phyloP scores from a whole-genome alignment of 1,140 invertebrate species.

The Oscheius sp. region DNA sequence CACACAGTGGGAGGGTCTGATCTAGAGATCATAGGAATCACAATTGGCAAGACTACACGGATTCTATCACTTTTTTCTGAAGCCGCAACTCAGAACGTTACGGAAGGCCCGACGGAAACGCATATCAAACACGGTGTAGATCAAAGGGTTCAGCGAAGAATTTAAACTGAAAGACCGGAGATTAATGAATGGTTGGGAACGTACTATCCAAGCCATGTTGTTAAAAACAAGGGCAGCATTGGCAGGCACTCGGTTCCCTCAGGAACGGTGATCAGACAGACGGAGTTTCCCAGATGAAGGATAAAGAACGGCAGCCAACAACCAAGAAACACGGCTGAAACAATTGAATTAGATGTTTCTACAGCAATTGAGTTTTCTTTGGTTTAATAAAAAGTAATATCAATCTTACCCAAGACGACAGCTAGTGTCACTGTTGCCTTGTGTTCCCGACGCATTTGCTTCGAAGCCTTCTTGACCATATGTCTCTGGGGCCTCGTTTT shows the following conservation, averaged over 20 bases:
- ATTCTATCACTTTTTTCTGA: constrained; percentile 12
- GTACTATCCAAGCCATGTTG: constrained; percentile 99
- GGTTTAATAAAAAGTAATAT: not conserved
- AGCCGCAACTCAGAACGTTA: constrained; percentile 72
- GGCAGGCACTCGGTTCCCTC: constrained; percentile 73
- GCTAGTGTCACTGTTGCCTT: constrained; percentile 99
- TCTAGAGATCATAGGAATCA: not conserved
- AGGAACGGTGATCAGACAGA: constrained; percentile 79
- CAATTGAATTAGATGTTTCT: constrained; percentile 26
- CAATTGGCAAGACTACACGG: not conserved
- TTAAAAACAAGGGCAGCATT: constrained; percentile 83
- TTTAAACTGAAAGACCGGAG: constrained; percentile 69
- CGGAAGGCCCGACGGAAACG: constrained; percentile 98
- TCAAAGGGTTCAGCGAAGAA: constrained; percentile 92
- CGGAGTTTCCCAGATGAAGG: constrained; percentile 91
- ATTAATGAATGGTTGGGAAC: constrained; percentile 69
- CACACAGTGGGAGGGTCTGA: not conserved
- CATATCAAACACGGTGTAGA: constrained; percentile 98
- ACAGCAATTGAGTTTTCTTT: constrained; percentile 1
- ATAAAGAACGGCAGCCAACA: constrained; percentile 73
- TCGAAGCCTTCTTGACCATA: constrained; percentile 57
- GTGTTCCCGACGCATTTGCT: constrained; percentile 69
- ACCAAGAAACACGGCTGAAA: constrained; percentile 66
- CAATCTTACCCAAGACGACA: constrained; percentile 86
- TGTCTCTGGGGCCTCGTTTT: constrained; percentile 46